Base-by-base conservation (phyloP, 2,888 invertebrate species). In the Girardia tigrina region DNA sequence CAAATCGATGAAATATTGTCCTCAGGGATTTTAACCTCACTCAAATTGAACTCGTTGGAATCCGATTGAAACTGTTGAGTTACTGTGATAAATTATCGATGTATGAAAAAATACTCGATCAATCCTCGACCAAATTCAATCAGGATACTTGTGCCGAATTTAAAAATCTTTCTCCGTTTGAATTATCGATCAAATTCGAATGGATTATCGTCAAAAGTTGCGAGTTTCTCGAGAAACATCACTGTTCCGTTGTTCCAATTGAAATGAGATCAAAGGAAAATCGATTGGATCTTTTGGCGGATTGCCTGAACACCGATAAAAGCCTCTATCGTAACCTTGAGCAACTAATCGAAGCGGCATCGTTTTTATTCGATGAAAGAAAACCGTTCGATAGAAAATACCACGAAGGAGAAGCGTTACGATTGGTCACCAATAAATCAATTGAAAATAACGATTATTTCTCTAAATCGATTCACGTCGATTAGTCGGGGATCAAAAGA, bases 31-130 rank as follows among this genome's bases (percentile, higher is more conserved):
- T 74, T 6, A 74, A n/a, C 26, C 71, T 75, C 2, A 88, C 88
- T 79, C 89, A 90, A 78, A 88, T 88, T 80, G 88, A 89, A 79
- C 83, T 90, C 80, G 86, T 90, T 76, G 85, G 87, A 6, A 88
- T 88, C 75, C 85, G 90, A 26, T 87, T 87, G 80, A 88, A 88
- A 77, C 87, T 90, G 82, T 83, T 90, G 42, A 87, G 88, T 81
- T 90, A 89, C 81, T 85, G 88, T 79, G 89, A 90, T 81, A 86
- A 89, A 78, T 85, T 90, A n/a, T 84, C 86, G 77, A 87, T 89
- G 0, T 90, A 90, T 80, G 89, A 89, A 86, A 56, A 83, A 80
- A 88, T 77, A 8, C 14, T 77, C 42, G 72, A 42, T 42, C n/a
- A 28, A 42, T 16, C 75, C 42, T 23, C 12, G 28, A 72, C 29